Evolutionary conservation across 2,888 invertebrate genomes (phyloP).

Genomic region (Oligia strigilis): DNA sequence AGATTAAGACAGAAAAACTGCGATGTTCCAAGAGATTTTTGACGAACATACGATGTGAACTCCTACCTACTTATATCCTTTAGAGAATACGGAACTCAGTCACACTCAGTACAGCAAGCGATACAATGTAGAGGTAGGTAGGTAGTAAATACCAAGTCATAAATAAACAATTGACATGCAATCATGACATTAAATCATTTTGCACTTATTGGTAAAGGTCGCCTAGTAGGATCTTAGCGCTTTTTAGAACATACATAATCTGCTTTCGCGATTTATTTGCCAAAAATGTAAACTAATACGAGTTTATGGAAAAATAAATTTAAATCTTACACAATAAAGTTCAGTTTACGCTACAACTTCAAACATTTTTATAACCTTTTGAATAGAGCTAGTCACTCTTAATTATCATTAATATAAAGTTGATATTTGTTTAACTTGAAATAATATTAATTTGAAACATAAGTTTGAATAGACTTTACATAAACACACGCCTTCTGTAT

Average conservation of each 20-base stretch:
- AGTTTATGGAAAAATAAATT: too few relatives aligned
- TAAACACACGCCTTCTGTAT: neutral
- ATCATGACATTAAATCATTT: neutral
- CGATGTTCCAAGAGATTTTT: neutral
- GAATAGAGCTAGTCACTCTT: too few relatives aligned
- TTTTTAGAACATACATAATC: neutral
- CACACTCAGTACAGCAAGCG: neutral
- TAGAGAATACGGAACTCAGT: neutral
- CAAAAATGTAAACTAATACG: too few relatives aligned
- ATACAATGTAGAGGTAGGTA: neutral
- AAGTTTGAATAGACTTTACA: too few relatives aligned
- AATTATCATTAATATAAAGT: too few relatives aligned
- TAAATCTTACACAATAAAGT: too few relatives aligned
- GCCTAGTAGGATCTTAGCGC: neutral
- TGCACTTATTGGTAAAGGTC: neutral
- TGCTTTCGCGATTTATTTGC: too few relatives aligned
- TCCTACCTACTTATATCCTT: neutral
- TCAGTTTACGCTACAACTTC: too few relatives aligned
- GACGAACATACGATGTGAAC: neutral
- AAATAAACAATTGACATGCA: neutral
- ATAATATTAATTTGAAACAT: too few relatives aligned
- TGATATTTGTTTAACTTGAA: too few relatives aligned
- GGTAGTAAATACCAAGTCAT: neutral
- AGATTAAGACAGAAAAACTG: neutral
- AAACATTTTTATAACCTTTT: too few relatives aligned